These are phyloP conservation scores for Benitochromis conjunctus DNA, from an alignment of 2,113 vertebrate species.

Conservation along the genomic window DNA sequence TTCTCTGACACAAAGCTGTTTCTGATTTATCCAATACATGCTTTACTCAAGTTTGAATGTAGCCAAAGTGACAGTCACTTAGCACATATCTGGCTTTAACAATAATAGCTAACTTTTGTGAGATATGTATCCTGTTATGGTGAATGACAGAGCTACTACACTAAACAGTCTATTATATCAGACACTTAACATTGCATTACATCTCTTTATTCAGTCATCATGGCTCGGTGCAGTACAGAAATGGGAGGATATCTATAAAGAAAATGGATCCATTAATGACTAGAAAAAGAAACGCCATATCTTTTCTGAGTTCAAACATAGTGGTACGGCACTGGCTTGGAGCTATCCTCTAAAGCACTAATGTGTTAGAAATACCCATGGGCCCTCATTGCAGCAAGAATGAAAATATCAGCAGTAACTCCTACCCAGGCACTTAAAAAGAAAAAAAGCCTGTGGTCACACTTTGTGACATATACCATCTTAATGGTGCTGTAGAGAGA, in stretches of 20 bases:
- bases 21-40: too few species aligned
- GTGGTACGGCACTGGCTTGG: constrained; percentile 5
- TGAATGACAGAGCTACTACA: too few species aligned
- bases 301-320: constrained; percentile 40
- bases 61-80: background rate
- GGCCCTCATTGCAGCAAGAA: constrained; percentile 18
- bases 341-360: constrained; percentile 19
- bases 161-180: background rate
- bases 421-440: constrained; percentile 7
- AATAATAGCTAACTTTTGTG: too few species aligned
- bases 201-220: constrained; percentile 31
- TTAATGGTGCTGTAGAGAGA: constrained; percentile 21
- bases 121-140: too few species aligned
- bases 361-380: constrained; percentile 39
- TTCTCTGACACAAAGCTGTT: too few species aligned
- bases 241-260: constrained; percentile 13
- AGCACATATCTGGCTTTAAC: too few species aligned
- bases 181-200: background rate
- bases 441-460: constrained; percentile 29
- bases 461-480: constrained; percentile 24
- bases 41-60: too few species aligned
- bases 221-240: background rate
- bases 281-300: constrained; percentile 3
- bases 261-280: constrained; percentile 19
- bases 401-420: constrained; percentile 31